Evolutionary conservation across 2,113 vertebrate genomes (phyloP).

Genomic region (Columbina picui): DNA sequence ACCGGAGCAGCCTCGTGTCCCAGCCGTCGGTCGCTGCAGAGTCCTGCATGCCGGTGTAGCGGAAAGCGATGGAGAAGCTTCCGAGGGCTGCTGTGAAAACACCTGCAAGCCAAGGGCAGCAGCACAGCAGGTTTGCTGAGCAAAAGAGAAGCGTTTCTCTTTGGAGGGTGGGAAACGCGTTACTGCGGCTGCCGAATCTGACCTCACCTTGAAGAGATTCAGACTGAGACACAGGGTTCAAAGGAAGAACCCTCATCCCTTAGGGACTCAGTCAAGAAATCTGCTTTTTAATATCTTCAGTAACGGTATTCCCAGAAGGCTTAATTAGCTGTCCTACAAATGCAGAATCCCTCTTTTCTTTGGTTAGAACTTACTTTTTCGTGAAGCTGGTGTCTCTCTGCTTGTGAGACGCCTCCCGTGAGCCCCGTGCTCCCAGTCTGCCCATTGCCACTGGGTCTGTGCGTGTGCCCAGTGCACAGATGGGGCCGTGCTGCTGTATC

Average conservation of each 20-base stretch:
- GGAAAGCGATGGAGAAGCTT: neutral
- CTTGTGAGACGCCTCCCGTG: neutral
- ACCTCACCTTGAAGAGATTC: neutral
- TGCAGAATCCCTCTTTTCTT: neutral
- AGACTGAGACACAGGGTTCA: neutral
- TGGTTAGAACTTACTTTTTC: neutral
- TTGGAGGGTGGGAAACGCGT: fast-evolving
- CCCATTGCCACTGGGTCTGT: neutral
- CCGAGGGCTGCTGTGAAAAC: neutral
- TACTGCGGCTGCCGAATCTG: neutral
- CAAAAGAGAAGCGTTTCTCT: neutral
- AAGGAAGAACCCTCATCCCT: neutral
- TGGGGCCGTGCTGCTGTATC: neutral
- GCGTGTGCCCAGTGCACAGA: fast-evolving
- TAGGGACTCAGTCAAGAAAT: neutral
- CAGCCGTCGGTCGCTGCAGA: neutral
- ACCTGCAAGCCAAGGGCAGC: neutral
- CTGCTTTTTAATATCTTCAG: neutral
- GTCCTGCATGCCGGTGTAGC: neutral
- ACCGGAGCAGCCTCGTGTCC: fast-evolving
- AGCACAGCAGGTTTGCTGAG: fast-evolving
- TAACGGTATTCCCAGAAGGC: neutral
- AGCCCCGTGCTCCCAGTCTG: neutral
- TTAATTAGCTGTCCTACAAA: neutral
- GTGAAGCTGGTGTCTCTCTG: neutral